Percentiles rank a stretch among this genome's conserved stretches.
These are phyloP conservation scores for Drosophila hydei DNA, from an alignment of 1,140 invertebrate genomes.

Conservation along the genomic window DNA sequence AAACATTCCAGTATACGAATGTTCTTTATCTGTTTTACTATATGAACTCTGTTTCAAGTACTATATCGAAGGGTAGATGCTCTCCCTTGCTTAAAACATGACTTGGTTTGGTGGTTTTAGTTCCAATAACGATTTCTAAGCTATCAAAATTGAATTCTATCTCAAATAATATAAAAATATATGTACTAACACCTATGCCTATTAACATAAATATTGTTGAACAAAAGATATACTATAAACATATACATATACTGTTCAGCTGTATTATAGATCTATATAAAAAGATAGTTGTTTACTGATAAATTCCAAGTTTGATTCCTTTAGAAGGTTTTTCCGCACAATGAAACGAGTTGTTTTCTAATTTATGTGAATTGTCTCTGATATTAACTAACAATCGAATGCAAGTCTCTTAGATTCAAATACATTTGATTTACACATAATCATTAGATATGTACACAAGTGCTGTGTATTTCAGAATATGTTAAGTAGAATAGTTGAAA, in stretches of 20 bases:
- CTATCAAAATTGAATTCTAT: too few relatives aligned
- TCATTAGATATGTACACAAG: too few relatives aligned
- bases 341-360: constrained; percentile 3
- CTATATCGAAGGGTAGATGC: background rate
- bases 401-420: too few relatives aligned
- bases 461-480: too few relatives aligned
- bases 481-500: background rate
- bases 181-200: too few relatives aligned
- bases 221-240: too few relatives aligned
- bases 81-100: background rate
- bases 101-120: too few relatives aligned
- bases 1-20: background rate
- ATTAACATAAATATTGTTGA: too few relatives aligned
- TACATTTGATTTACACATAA: too few relatives aligned
- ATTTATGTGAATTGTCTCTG: constrained; percentile 2
- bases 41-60: background rate
- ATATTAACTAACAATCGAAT: background rate
- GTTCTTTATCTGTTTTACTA: background rate
- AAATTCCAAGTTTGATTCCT: constrained; percentile 1
- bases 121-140: too few relatives aligned
- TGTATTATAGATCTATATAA: background rate
- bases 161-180: too few relatives aligned
- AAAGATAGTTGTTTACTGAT: background rate
- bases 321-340: constrained; percentile 10
- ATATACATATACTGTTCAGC: too few relatives aligned